Conservation (phyloP, 2,888 invertebrate genomes). For the Brenthis daphne region DNA sequence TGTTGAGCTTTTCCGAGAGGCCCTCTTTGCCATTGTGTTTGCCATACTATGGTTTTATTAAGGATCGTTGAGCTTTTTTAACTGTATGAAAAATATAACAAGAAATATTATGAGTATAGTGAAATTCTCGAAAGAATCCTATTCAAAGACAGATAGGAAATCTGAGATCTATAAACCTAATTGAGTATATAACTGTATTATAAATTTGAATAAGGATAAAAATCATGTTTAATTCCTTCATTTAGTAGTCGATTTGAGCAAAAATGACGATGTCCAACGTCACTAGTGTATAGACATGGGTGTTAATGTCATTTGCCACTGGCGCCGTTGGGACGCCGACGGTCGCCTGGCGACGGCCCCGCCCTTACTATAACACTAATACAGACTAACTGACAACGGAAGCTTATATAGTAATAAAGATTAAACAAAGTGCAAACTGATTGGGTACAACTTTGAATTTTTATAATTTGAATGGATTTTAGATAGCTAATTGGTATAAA, state of each 20-base stretch:
- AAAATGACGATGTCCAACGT: slow-evolving; percentile 23
- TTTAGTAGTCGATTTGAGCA: slow-evolving; percentile 13
- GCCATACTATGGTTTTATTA: too few species aligned
- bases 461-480: slow-evolving; percentile 1
- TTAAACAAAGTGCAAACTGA: slow-evolving; percentile 8
- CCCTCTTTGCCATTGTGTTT: too few species aligned
- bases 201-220: too few species aligned
- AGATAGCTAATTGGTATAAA: too few species aligned
- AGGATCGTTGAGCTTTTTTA: too few species aligned
- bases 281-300: slow-evolving; percentile 31
- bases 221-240: background rate
- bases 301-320: slow-evolving; percentile 37
- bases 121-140: too few species aligned
- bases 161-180: too few species aligned
- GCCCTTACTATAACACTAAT: slow-evolving; percentile 29
- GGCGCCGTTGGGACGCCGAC: slow-evolving; percentile 39
- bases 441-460: background rate
- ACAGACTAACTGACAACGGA: slow-evolving; percentile 16
- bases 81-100: too few species aligned
- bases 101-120: too few species aligned
- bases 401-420: slow-evolving; percentile 17
- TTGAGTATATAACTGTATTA: too few species aligned
- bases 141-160: too few species aligned
- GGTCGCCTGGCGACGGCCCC: slow-evolving; percentile 39
- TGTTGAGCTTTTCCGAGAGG: too few species aligned